phyloP scores from a whole-genome alignment of 2,797 vertebrate genomes.

The Bovichtus variegatus region DNA sequence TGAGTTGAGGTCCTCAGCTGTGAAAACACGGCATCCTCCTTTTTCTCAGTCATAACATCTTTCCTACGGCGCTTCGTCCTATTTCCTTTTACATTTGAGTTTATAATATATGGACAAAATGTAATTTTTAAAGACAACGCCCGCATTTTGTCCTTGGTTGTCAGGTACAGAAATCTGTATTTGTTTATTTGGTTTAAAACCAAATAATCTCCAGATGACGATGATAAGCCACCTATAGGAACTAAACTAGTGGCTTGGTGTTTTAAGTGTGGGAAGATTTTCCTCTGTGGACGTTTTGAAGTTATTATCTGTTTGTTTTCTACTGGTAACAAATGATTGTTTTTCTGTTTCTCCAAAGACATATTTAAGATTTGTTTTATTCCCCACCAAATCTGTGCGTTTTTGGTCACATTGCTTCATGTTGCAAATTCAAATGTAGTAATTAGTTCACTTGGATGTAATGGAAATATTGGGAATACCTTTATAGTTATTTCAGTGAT shows the following conservation, averaged over 20 bases:
- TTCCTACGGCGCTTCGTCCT: conserved; percentile 3
- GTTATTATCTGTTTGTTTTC: background rate
- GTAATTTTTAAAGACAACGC: background rate
- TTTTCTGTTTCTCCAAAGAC: background rate
- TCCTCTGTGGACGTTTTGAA: background rate
- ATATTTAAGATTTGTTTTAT: background rate
- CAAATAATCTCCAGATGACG: background rate
- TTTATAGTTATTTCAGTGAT: background rate
- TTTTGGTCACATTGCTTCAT: background rate
- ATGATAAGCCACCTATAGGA: background rate
- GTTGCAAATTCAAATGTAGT: background rate
- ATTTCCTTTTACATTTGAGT: conserved; percentile 23
- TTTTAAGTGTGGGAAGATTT: background rate
- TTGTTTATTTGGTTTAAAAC: background rate
- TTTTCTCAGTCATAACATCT: conserved; percentile 37
- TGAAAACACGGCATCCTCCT: conserved; percentile 62
- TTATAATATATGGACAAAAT: background rate
- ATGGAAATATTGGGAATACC: background rate
- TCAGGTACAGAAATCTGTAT: background rate
- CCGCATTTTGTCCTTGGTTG: background rate
- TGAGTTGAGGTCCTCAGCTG: conserved; percentile 53
- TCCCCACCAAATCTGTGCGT: background rate
- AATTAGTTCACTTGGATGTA: background rate
- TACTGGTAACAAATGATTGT: background rate
- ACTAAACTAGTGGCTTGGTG: background rate